phyloP scores from a whole-genome alignment of 2,113 vertebrate genomes.

The Nycticryphes semicollaris region DNA sequence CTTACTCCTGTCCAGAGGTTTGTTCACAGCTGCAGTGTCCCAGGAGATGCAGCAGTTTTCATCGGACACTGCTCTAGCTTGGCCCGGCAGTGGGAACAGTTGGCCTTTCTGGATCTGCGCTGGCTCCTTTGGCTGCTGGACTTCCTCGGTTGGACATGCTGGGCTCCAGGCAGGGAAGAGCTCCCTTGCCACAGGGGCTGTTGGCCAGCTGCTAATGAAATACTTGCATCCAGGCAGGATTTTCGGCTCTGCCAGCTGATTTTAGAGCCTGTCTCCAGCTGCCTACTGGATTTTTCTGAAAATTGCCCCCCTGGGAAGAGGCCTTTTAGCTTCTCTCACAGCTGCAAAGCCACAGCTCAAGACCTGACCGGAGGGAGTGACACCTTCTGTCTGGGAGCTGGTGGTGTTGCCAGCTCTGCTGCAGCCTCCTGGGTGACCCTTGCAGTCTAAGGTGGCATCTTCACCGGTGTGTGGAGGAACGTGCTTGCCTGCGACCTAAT shows the following conservation, averaged over 20 bases:
- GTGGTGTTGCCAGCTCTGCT: neutral
- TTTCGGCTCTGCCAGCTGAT: neutral
- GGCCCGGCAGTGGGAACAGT: neutral
- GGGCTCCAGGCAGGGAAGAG: neutral
- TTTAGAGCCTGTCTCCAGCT: neutral
- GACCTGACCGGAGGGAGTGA: neutral
- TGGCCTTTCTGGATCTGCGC: neutral
- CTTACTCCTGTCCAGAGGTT: conserved; percentile 13
- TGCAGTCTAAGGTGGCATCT: neutral
- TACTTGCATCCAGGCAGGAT: neutral
- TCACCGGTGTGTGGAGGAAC: neutral
- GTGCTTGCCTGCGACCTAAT: neutral
- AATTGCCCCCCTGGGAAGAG: neutral
- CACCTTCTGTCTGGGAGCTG: fast-evolving
- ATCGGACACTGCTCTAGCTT: fast-evolving
- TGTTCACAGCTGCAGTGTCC: neutral
- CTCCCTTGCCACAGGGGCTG: fast-evolving
- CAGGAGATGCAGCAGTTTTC: neutral
- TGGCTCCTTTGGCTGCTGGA: fast-evolving
- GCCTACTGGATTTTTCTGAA: neutral
- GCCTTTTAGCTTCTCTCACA: neutral
- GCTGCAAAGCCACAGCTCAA: neutral
- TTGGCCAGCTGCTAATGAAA: fast-evolving
- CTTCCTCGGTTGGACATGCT: fast-evolving
- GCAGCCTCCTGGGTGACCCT: neutral